These are phyloP conservation scores for Cantharis nigra DNA, from an alignment of 2,888 invertebrate species.

Conservation along the genomic window DNA sequence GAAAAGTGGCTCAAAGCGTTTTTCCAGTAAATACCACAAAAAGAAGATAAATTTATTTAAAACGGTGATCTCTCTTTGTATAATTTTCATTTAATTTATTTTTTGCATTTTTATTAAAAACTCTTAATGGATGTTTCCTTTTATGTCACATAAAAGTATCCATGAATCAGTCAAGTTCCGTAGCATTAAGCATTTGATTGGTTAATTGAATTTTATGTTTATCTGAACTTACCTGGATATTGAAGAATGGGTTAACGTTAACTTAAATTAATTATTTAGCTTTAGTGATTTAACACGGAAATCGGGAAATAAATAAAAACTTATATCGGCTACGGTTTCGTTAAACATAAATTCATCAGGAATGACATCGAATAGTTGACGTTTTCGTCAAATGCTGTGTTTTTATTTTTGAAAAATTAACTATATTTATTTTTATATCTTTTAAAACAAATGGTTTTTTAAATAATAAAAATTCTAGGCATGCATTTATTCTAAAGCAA, in stretches of 20 bases:
- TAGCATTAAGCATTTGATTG: background rate
- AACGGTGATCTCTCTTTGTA: background rate
- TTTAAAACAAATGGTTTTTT: slow-evolving; percentile 17
- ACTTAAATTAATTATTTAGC: background rate
- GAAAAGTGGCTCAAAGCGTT: background rate
- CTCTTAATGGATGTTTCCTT: background rate
- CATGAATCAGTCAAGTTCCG: background rate
- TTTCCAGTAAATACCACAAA: background rate
- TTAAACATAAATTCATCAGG: background rate
- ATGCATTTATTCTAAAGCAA: slow-evolving; percentile 29
- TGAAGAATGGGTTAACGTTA: background rate
- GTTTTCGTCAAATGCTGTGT: background rate
- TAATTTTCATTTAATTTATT: background rate
- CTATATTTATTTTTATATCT: background rate
- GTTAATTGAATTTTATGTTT: background rate
- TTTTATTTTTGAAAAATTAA: background rate
- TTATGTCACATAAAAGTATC: background rate
- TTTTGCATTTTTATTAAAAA: background rate
- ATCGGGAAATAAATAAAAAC: background rate
- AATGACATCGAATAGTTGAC: background rate
- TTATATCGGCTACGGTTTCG: background rate
- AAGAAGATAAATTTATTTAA: background rate
- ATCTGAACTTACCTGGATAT: background rate
- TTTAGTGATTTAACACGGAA: background rate
- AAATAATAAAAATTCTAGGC: slow-evolving; percentile 29